Evolutionary conservation across 1,140 invertebrate genomes (phyloP).

Genomic region (Drosophila littoralis): DNA sequence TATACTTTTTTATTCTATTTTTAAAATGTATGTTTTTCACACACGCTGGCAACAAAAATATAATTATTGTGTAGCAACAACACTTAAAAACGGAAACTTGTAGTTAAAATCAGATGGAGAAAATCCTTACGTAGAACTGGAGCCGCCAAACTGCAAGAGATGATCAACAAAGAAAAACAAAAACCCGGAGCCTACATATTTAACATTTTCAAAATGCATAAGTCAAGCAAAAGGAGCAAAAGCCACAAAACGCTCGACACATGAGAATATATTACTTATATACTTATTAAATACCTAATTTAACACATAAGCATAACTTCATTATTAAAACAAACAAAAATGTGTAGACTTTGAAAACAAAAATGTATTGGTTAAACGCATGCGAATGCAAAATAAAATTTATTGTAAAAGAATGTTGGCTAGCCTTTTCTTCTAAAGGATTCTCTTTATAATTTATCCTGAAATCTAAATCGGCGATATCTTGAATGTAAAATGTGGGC

Average conservation of each 20-base stretch:
- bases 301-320: conserved; percentile 72
- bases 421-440: no score
- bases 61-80: conserved; percentile 76
- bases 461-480: no score
- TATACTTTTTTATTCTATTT: conserved; percentile 81
- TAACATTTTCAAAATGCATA: conserved; percentile 50
- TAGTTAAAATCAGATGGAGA: conserved; percentile 45
- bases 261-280: conserved; percentile 70
- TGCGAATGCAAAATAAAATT: conserved; percentile 78
- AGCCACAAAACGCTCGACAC: conserved; percentile 65
- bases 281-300: conserved; percentile 73
- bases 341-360: conserved; percentile 70
- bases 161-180: background rate
- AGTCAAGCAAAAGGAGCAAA: conserved; percentile 24
- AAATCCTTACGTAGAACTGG: conserved; percentile 11
- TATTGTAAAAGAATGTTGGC: conserved; percentile 57
- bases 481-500: no score
- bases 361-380: conserved; percentile 70
- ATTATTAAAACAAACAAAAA: conserved; percentile 60
- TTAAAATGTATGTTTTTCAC: conserved; percentile 79
- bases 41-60: conserved; percentile 71
- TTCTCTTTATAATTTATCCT: no score
- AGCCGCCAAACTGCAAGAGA: conserved; percentile 16
- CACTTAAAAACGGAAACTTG: conserved; percentile 80
- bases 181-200: conserved; percentile 27